Evolutionary conservation across 2,888 invertebrate genomes (phyloP).

Genomic region (Euplagia quadripunctaria): DNA sequence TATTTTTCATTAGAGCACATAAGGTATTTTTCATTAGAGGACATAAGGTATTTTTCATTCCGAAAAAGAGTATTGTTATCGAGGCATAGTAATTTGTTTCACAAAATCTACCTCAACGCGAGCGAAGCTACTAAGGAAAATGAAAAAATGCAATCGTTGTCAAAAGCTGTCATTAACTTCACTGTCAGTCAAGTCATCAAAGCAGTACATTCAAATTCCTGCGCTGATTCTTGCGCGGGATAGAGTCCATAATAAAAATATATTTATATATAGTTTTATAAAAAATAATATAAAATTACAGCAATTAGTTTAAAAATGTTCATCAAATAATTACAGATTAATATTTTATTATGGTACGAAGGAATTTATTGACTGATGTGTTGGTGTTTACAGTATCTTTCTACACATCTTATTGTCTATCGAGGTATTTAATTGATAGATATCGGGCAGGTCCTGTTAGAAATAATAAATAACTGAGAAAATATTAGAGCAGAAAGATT

Average conservation of each 20-base stretch:
- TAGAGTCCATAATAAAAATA: no score
- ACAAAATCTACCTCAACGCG: no score
- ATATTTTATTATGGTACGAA: constrained; percentile 51
- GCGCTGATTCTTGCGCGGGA: no score
- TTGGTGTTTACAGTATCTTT: constrained; percentile 66
- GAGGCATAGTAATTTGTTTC: no score
- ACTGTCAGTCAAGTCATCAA: neutral
- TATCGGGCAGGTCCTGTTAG: constrained; percentile 34
- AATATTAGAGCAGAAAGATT: neutral
- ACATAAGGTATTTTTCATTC: no score
- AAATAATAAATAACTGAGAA: constrained; percentile 8
- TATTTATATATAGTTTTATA: no score
- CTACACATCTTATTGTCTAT: constrained; percentile 63
- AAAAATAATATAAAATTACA: neutral
- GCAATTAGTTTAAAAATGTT: constrained; percentile 3
- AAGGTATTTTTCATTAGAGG: no score
- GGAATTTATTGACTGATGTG: constrained; percentile 58
- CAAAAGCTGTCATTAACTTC: neutral
- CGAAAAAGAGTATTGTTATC: no score
- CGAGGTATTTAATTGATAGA: constrained; percentile 61
- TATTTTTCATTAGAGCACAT: no score
- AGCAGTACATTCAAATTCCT: no score
- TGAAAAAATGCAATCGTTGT: neutral
- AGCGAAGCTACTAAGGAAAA: neutral
- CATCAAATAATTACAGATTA: neutral